Base-by-base conservation (phyloP, 1,140 invertebrate species). In the Steinernema khuongi region DNA sequence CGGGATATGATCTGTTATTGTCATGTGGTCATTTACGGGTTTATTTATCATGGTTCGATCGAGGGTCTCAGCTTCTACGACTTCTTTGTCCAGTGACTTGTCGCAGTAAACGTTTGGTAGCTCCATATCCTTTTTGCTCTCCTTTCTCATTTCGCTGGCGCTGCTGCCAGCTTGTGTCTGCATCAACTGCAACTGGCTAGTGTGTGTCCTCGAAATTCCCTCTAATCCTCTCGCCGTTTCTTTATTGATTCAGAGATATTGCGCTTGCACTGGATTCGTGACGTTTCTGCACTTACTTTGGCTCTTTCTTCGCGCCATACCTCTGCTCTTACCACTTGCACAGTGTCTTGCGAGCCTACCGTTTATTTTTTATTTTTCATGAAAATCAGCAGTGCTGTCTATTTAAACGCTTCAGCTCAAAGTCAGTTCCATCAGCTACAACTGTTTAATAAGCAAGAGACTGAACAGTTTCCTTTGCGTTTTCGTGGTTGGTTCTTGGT, bases 141-240 rank as follows among this genome's bases (percentile, higher is more conserved):
- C 50, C 4, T 22, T 7, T 60, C 14, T 7, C 50, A 7, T 17
- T 14, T 60, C 14, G 11, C 11, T 60, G 50, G 36, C 36, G n/a
- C 36, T n/a, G 50, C 50, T 7, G 50, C 50, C 22, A 60, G 50
- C 50, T 60, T 26, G 50, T 60, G 50, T 60, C 36, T 41, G 36
- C n/a, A 14, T 60, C 14, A 14, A 60, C 22, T 60, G 14, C 14
- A 17, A 14, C 14, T n/a, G 50, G 22, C 50, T 60, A 22, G 50
- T 26, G 50, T 26, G 11, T 60, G 50, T 22, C 50, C 50, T 60
- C 50, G 22, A 60, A 41, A 60, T 60, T 26, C n/a, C n/a, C 50
- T 60, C 50, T 60, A 60, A 60, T 60, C 22, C 50, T 60, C 26
- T 60, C 7, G 50, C 2, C 50, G 22, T 22, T 60, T 60, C 50